Conservation (phyloP, 2,888 invertebrate genomes). For the Rhamnusium bicolor region DNA sequence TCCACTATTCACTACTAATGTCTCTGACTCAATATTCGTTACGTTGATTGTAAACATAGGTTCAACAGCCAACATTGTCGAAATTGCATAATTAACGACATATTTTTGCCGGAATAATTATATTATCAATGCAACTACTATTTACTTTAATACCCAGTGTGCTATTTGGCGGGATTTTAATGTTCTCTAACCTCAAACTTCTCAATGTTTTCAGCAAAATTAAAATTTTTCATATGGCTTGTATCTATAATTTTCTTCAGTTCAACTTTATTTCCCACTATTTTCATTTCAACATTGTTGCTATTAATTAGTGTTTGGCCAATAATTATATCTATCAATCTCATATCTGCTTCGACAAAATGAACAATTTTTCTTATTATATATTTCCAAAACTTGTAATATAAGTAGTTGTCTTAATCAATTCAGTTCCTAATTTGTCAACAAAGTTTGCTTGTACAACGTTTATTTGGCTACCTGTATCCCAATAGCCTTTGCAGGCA, state of each 20-base stretch:
- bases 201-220: neutral
- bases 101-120: neutral
- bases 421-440: neutral
- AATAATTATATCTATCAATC: neutral
- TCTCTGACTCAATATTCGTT: no score
- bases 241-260: neutral
- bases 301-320: neutral
- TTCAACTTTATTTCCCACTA: neutral
- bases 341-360: neutral
- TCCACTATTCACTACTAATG: no score
- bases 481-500: neutral
- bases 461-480: constrained; percentile 25
- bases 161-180: no score
- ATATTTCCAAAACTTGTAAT: neutral
- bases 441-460: neutral
- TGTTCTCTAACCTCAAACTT: neutral
- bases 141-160: no score
- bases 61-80: no score
- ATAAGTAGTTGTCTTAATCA: neutral
- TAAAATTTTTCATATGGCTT: neutral
- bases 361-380: neutral
- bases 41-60: no score
- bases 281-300: neutral
- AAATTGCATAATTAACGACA: neutral
- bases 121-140: neutral